Base-by-base conservation (phyloP, 2,113 vertebrate genomes). In the Menidia beryllina region DNA sequence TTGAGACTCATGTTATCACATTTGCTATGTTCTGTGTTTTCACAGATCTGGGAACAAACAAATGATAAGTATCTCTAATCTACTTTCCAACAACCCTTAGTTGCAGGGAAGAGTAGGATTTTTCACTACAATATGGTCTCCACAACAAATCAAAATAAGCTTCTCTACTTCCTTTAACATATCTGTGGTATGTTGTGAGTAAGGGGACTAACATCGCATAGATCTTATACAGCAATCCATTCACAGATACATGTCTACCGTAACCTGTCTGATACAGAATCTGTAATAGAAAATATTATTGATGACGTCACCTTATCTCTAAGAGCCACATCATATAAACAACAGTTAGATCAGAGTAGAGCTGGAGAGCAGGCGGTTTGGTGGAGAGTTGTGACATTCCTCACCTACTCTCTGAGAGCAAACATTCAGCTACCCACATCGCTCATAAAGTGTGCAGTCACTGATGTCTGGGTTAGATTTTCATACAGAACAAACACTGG, bases 291-390 rank as follows among this genome's bases (percentile, higher is more conserved):
- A 87, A 89, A 87, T 87, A 87, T 89, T 85, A 84, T 77, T 56
- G 59, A 75, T 89, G 89, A 92, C 82, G 79, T 90, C 87, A 91
- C 60, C 55, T 77, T 71, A 89, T 92, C 90, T 92, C 91, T 79
- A 91, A 72, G 90, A 87, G 72, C 87, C 78, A 2, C 56, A 77
- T 77, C 63, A 63, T 66, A 89, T 76, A 89, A 91, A 91, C 91
- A 91, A 69, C 47, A 49, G 27, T 12, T 5, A 66, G 78, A 82
- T 89, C 85, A 84, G 82, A 88, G 88, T 79, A 43, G 72, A 75
- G 78, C 34, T 8, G 50, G 38, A 69, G 56, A 80, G 80, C 63
- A 24, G 78, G 85, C 72, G 86, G 86, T 91, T 92, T 92, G 64
- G 82, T 84, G 83, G 69, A 81, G 58, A 48, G 50, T 64, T 50